A percentile compares a stretch with the other conserved stretches of the same genome.
phyloP scores from a whole-genome alignment of 2,888 invertebrate genomes.

The Polydrusus tereticollis region DNA sequence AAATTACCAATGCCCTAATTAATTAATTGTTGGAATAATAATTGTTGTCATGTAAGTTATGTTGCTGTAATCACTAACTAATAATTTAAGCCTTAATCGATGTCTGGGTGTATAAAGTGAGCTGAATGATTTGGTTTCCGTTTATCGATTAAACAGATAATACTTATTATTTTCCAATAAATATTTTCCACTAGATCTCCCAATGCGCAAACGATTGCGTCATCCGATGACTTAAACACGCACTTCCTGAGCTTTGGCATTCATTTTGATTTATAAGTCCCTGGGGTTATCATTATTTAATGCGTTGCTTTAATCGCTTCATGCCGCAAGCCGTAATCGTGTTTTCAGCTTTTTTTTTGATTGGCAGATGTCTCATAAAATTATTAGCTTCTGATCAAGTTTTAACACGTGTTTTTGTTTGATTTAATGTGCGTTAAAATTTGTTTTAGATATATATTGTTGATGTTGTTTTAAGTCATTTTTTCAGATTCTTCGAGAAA shows the following conservation, averaged over 20 bases:
- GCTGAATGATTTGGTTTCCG: no score
- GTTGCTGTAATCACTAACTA: no score
- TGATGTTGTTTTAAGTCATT: no score
- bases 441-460: neutral
- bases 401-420: constrained; percentile 19
- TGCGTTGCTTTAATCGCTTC: constrained; percentile 34
- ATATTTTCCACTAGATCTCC: neutral
- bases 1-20: no score
- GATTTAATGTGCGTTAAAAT: neutral
- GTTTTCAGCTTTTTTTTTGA: constrained; percentile 24
- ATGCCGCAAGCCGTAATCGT: constrained; percentile 18
- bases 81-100: no score
- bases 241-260: constrained; percentile 20
- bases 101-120: no score
- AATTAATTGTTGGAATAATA: no score
- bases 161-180: neutral
- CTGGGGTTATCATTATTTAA: constrained; percentile 30
- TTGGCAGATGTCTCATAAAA: constrained; percentile 29
- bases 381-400: neutral
- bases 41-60: no score
- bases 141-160: no score
- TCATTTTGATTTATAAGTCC: constrained; percentile 30
- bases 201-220: constrained; percentile 22
- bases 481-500: no score
- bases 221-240: constrained; percentile 30